Evolutionary conservation across 2,888 invertebrate species (phyloP), one percentile per base, ranked within the genome.

Genomic region (Nudaria mundana): DNA sequence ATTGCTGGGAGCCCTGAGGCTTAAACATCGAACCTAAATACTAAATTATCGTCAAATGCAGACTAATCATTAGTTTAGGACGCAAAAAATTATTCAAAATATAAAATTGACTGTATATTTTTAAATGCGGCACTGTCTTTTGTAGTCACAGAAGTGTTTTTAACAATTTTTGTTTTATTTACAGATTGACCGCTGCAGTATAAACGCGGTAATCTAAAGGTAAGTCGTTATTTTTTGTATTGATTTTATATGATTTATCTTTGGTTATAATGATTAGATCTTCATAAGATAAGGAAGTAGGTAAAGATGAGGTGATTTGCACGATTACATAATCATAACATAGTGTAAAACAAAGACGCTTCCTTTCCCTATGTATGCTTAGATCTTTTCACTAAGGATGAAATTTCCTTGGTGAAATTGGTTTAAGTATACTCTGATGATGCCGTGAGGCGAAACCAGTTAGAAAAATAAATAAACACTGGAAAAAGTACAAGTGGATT

Each of bases 21-120:
- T 48, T 70, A 72, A 76, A 73, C 77, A 78, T 77, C 77, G 71
- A 71, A 75, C 71, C 71, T 76, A 78, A 81, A 82, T 78, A 79
- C 79, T 72, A 86, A 86, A 86, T 84, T 81, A 81, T 78, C 66
- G 67, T 66, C 72, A 79, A 81, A 77, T 68, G 66, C 72, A 71
- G 72, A 69, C 81, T 76, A 77, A 80, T 81, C 66, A 78, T 78
- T 67, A 76, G 78, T 76, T 72, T 50, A 51, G 64, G 69, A 55
- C 63, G 57, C 70, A 78, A 74, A 81, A 76, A 75, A 66, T 54
- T 69, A 68, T 67, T 67, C 64, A 71, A 74, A 71, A 67, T 72
- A 69, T 74, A 57, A 76, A 71, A 71, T 67, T 63, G 65, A 56
- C 61, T 61, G 63, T 54, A 54, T 48, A 65, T 71, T 66, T 53